These are phyloP conservation scores for Nematopogon swammerdamellus DNA, from an alignment of 2,888 invertebrate species.

Conservation along the genomic window DNA sequence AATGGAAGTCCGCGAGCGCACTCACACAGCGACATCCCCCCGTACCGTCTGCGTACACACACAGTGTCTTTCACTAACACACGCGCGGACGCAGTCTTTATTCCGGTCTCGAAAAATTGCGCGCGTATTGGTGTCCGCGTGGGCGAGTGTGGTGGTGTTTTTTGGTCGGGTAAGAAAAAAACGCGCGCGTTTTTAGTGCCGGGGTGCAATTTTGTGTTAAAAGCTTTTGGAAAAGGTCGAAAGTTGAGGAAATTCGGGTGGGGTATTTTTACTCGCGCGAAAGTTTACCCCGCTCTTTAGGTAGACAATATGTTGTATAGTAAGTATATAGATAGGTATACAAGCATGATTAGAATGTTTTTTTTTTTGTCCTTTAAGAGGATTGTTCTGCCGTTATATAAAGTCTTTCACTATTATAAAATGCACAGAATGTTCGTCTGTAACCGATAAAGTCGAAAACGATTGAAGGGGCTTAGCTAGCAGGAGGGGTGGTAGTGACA, in stretches of 20 bases:
- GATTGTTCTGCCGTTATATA: no score
- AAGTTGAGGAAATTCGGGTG: background rate
- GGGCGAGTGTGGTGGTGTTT: no score
- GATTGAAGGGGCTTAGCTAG: no score
- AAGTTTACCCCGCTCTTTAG: no score
- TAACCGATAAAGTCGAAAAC: no score
- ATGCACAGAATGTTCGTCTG: no score
- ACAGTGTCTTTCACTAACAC: slow-evolving; percentile 15
- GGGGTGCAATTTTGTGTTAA: background rate
- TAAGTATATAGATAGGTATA: no score
- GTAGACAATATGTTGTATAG: no score
- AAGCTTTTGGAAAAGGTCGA: background rate
- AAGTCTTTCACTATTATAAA: no score
- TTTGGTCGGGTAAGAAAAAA: background rate
- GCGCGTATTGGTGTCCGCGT: background rate
- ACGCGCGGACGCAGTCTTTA: slow-evolving; percentile 3
- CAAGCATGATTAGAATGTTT: no score
- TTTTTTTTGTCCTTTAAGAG: no score
- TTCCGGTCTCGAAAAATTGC: background rate
- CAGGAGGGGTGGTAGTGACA: no score
- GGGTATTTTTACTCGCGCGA: slow-evolving; percentile 6
- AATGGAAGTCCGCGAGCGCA: slow-evolving; percentile 47
- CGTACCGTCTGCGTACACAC: slow-evolving; percentile 16
- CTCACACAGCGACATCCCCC: slow-evolving; percentile 27
- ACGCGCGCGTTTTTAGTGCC: background rate